phyloP scores from a whole-genome alignment of 2,888 invertebrate genomes.

The Drosophila phalerata region DNA sequence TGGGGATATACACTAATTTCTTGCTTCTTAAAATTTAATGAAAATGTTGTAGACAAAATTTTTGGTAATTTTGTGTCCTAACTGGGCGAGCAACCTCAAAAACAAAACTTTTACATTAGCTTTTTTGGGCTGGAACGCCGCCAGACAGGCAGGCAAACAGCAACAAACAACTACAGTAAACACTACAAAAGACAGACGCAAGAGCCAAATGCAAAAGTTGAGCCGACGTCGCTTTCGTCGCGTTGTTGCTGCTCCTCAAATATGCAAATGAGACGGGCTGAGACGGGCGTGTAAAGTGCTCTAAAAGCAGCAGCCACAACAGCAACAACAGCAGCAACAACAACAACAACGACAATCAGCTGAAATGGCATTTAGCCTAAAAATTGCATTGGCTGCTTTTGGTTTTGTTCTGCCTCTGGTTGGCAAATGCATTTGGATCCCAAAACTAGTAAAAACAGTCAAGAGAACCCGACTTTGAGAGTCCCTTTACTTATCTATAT shows the following conservation, averaged over 20 bases:
- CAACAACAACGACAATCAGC: constrained; percentile 16
- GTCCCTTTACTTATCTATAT: too few species aligned
- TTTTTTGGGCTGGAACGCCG: constrained; percentile 34
- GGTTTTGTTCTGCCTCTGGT: constrained; percentile 9
- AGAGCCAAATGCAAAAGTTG: constrained; percentile 44
- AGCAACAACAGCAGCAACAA: constrained; percentile 23
- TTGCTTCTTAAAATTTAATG: constrained; percentile 28
- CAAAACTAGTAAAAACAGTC: background rate
- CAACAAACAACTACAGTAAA: constrained; percentile 35
- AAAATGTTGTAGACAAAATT: constrained; percentile 51
- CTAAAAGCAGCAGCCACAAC: constrained; percentile 47
- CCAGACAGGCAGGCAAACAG: constrained; percentile 21
- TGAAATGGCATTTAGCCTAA: constrained; percentile 54
- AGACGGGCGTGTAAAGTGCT: constrained; percentile 60
- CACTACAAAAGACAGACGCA: constrained; percentile 31
- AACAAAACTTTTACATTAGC: constrained; percentile 72
- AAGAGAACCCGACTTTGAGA: background rate
- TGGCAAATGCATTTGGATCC: constrained; percentile 44
- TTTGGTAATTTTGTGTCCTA: background rate
- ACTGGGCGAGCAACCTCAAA: constrained; percentile 29
- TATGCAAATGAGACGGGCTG: constrained; percentile 71
- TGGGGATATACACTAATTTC: constrained; percentile 62
- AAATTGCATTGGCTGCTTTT: constrained; percentile 58
- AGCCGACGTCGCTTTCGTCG: constrained; percentile 12
- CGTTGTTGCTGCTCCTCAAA: constrained; percentile 51